Evolutionary conservation across 1,140 invertebrate genomes (phyloP).

Genomic region (Batillaria attramentaria): DNA sequence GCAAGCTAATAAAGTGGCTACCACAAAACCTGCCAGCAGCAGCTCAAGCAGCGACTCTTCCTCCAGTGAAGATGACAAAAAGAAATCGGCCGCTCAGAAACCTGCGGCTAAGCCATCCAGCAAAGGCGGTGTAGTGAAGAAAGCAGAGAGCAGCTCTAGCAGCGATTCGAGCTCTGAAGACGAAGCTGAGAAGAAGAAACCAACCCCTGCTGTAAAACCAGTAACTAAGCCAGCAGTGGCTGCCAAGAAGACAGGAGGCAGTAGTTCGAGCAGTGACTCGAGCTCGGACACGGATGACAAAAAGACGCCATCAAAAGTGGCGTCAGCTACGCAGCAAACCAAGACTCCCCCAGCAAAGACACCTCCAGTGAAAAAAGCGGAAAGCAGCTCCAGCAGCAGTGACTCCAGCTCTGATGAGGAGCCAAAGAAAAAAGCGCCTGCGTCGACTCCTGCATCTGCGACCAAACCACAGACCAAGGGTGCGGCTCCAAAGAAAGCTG

Average conservation of each 20-base stretch:
- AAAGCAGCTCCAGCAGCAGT: conserved; percentile 28
- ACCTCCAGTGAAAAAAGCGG: conserved; percentile 14
- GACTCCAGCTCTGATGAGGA: conserved; percentile 41
- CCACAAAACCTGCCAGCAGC: conserved; percentile 16
- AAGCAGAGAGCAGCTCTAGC: conserved; percentile 27
- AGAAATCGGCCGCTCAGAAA: conserved; percentile 33
- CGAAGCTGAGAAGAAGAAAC: conserved; percentile 34
- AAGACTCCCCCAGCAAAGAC: conserved; percentile 8
- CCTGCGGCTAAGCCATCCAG: conserved; percentile 27
- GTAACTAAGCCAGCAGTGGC: conserved; percentile 13
- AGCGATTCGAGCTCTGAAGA: conserved; percentile 23
- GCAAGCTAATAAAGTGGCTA: conserved; percentile 23
- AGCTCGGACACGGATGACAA: background rate
- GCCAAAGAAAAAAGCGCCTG: conserved; percentile 8
- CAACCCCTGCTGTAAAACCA: conserved; percentile 30
- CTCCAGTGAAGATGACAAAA: conserved; percentile 32
- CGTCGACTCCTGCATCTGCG: background rate
- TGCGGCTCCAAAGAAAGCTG: background rate
- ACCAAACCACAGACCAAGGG: background rate
- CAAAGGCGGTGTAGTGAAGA: conserved; percentile 9
- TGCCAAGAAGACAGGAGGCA: conserved; percentile 7
- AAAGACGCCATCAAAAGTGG: background rate
- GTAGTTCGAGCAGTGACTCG: background rate
- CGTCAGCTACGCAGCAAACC: conserved; percentile 10
- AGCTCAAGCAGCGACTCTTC: conserved; percentile 32